Conservation (phyloP, 2,888 invertebrate species). For the Exephanes ischioxanthus region DNA sequence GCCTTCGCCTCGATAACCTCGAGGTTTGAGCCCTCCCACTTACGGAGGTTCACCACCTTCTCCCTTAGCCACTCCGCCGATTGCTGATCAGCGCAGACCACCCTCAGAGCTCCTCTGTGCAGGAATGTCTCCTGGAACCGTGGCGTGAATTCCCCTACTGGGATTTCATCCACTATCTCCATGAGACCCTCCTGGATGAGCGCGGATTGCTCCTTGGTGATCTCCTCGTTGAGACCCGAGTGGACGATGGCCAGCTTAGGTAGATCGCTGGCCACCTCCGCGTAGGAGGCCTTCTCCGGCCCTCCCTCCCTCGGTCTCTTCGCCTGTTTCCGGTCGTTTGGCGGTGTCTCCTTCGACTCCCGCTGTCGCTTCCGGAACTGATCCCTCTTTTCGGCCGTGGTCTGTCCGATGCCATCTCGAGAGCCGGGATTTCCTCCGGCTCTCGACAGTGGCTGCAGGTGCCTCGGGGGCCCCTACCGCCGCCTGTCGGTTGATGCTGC, state of each 20-base stretch:
- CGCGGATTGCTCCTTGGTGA: slow-evolving; percentile 14
- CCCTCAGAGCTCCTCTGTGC: slow-evolving; percentile 5
- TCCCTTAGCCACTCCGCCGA: slow-evolving; percentile 12
- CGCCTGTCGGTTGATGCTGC: not conserved
- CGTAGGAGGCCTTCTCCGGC: not conserved
- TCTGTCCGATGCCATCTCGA: not conserved
- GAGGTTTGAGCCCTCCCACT: slow-evolving; percentile 37
- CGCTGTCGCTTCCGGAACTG: slow-evolving; percentile 3
- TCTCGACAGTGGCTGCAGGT: not conserved
- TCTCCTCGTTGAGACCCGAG: not conserved
- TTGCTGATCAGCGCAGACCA: slow-evolving; percentile 13
- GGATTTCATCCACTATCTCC: slow-evolving; percentile 22
- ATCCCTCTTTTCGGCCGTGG: not conserved
- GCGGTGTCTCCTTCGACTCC: slow-evolving; percentile 27
- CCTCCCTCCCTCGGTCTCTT: not conserved
- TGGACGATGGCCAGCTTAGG: slow-evolving; percentile 35
- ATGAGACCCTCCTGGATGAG: slow-evolving; percentile 27
- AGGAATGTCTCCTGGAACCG: slow-evolving; percentile 39
- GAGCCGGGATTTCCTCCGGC: not conserved
- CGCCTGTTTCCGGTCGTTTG: not conserved
- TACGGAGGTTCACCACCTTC: slow-evolving; percentile 5
- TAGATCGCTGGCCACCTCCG: not conserved
- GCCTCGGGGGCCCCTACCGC: not conserved
- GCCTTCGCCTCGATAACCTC: slow-evolving; percentile 18
- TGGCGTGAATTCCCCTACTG: slow-evolving; percentile 19